Conservation (phyloP, 2,113 vertebrate genomes). For the Hemiprocne comata region DNA sequence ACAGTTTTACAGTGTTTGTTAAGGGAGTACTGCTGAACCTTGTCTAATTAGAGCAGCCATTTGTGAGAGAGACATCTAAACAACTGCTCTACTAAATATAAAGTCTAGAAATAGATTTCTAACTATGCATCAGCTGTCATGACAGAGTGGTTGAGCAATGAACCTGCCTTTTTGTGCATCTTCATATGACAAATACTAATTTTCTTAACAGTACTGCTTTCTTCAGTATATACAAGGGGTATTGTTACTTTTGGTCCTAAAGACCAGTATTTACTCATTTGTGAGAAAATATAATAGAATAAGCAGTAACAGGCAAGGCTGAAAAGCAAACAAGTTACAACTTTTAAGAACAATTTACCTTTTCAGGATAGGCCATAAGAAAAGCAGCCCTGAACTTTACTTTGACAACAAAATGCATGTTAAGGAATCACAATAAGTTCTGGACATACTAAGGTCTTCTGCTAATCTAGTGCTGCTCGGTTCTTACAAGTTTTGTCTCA, state of each 20-base stretch:
- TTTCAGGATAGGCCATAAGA: not conserved
- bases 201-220: not conserved
- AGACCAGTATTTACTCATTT: not conserved
- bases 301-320: not conserved
- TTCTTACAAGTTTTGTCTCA: not conserved
- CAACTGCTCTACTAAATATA: not conserved
- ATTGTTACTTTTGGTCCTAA: not conserved
- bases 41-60: not conserved
- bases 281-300: not conserved
- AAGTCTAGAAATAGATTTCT: not conserved
- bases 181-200: not conserved
- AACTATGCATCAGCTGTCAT: not conserved
- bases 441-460: not conserved
- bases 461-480: not conserved
- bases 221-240: not conserved
- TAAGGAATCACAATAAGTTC: not conserved
- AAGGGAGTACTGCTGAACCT: not conserved
- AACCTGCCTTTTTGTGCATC: not conserved
- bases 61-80: not conserved
- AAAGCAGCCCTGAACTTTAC: not conserved
- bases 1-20: not conserved
- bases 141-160: rapidly evolving
- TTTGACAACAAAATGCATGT: not conserved
- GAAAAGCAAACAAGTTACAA: not conserved
- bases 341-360: not conserved